Conservation (phyloP, 2,113 vertebrate genomes). For the Brachyistius frenatus region DNA sequence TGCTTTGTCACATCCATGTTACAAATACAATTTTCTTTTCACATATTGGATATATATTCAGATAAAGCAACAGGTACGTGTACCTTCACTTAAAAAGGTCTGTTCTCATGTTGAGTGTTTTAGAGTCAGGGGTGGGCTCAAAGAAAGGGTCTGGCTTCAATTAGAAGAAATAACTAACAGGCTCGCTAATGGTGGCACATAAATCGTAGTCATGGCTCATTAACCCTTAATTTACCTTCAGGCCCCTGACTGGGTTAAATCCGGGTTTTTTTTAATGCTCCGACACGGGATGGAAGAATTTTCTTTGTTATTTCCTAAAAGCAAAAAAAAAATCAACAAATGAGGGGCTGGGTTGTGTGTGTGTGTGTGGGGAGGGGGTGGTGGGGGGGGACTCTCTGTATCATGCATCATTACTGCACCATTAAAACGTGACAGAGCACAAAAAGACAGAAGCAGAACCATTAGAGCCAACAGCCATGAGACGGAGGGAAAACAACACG, state of each 20-base stretch:
- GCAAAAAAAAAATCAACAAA: slow-evolving; percentile 46
- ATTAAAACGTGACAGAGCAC: slow-evolving; percentile 47
- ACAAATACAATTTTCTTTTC: no score
- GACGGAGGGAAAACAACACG: background rate
- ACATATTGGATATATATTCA: no score
- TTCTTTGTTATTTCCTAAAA: slow-evolving; percentile 13
- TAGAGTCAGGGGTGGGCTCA: background rate
- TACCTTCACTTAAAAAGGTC: background rate
- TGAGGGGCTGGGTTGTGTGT: no score
- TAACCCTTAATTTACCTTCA: slow-evolving; percentile 16
- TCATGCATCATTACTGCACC: slow-evolving; percentile 61
- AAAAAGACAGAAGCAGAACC: slow-evolving; percentile 29
- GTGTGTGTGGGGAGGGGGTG: background rate
- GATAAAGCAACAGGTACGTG: background rate
- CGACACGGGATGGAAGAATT: background rate
- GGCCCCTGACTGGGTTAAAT: slow-evolving; percentile 13
- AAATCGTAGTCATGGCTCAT: slow-evolving; percentile 24
- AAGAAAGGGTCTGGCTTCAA: background rate
- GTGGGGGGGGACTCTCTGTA: slow-evolving; percentile 9
- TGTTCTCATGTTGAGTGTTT: background rate
- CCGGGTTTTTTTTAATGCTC: background rate
- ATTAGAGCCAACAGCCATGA: slow-evolving; percentile 22
- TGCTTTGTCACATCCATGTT: background rate
- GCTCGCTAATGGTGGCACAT: slow-evolving; percentile 8
- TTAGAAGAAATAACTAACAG: background rate